A percentile compares a stretch with the other conserved stretches of the same genome.
Conservation (phyloP, 2,888 invertebrate species). For the Drosophila multiciliata region DNA sequence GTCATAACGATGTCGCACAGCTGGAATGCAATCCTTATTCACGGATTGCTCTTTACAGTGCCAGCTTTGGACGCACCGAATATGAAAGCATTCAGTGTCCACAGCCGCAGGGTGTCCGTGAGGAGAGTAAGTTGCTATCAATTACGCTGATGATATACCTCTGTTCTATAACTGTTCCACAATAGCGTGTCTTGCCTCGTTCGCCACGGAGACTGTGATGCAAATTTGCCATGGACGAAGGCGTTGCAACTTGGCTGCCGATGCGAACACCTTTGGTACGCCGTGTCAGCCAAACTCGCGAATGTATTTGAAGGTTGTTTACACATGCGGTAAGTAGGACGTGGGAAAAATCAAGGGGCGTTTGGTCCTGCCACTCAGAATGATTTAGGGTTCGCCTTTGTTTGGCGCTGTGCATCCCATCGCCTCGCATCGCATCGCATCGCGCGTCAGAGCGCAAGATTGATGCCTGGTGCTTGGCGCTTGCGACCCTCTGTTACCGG, state of each 20-base stretch:
- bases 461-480: conserved; percentile 41
- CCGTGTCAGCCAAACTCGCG: conserved; percentile 93
- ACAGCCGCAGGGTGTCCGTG: conserved; percentile 93
- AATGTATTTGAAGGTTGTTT: conserved; percentile 94
- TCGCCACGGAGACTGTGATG: conserved; percentile 96
- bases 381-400: conserved; percentile 62
- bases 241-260: conserved; percentile 92
- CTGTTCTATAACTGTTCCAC: conserved; percentile 56
- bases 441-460: conserved; percentile 38
- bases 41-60: conserved; percentile 96
- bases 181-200: conserved; percentile 94
- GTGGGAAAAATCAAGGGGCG: conserved; percentile 41
- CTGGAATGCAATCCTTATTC: conserved; percentile 95
- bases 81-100: conserved; percentile 95
- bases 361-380: conserved; percentile 45
- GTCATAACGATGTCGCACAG: conserved; percentile 95
- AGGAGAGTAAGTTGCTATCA: conserved; percentile 90
- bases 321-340: conserved; percentile 92
- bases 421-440: conserved; percentile 29
- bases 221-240: conserved; percentile 94
- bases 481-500: conserved; percentile 16
- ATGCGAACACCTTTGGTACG: conserved; percentile 92
- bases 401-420: conserved; percentile 46
- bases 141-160: conserved; percentile 29
- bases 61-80: conserved; percentile 96